A percentile compares a stretch with the other conserved stretches of the same genome.
These are phyloP conservation scores for Bucco capensis DNA, from an alignment of 2,113 vertebrate species.

Conservation along the genomic window DNA sequence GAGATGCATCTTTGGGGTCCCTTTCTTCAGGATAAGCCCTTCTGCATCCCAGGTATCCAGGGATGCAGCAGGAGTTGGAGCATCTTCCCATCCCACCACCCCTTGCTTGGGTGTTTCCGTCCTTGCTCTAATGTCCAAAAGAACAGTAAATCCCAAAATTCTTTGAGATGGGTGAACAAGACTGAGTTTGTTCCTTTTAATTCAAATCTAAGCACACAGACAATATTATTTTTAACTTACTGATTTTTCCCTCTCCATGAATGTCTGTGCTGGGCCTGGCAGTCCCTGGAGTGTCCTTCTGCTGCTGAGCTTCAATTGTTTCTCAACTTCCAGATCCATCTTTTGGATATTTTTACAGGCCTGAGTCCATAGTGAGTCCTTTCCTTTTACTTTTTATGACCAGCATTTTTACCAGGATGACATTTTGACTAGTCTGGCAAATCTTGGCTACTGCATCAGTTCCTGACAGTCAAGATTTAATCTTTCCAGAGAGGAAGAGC, in stretches of 20 bases:
- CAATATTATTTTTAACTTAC: neutral
- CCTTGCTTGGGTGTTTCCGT: neutral
- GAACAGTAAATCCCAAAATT: neutral
- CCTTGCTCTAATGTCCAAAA: neutral
- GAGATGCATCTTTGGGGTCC: neutral
- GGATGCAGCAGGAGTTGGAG: neutral
- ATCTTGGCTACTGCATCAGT: neutral
- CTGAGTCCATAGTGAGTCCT: neutral
- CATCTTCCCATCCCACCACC: neutral
- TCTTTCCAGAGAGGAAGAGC: neutral
- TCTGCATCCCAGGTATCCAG: neutral
- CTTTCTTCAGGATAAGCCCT: neutral
- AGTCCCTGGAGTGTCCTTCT: fast-evolving
- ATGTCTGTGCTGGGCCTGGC: neutral
- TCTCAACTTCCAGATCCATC: conserved; percentile 11
- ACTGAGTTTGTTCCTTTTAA: neutral
- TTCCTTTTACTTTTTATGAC: conserved; percentile 6
- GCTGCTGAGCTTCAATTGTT: neutral
- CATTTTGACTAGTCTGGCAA: conserved; percentile 25
- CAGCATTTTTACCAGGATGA: conserved; percentile 1
- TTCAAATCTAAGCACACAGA: neutral
- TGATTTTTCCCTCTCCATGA: neutral
- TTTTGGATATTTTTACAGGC: conserved; percentile 29
- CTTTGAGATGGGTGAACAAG: neutral
- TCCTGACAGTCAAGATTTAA: conserved; percentile 20